Evolutionary conservation across 2,113 vertebrate species (phyloP).

Genomic region (Nestor notabilis): DNA sequence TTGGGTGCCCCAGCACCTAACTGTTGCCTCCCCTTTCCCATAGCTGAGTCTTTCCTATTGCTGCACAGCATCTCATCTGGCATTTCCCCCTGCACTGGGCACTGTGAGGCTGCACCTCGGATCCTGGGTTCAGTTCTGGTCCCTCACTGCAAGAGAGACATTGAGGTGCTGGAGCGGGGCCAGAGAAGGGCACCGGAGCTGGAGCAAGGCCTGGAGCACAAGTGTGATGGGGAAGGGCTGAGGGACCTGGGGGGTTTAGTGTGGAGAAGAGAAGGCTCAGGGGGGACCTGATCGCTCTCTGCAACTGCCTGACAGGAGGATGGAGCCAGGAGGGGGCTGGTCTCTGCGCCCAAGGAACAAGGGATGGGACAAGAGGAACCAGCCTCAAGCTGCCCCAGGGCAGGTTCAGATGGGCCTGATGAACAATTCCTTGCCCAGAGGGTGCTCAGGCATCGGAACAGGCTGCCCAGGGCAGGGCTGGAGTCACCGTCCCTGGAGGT

Average conservation of each 20-base stretch:
- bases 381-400: too few species aligned
- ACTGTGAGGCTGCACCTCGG: background rate
- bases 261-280: too few species aligned
- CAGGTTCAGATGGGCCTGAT: background rate
- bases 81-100: background rate
- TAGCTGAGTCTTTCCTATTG: background rate
- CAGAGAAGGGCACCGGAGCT: background rate
- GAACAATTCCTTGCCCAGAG: background rate
- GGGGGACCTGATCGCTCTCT: too few species aligned
- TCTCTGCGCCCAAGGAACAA: too few species aligned
- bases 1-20: background rate
- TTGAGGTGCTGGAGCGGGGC: background rate
- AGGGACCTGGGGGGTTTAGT: background rate
- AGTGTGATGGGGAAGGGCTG: background rate
- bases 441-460: background rate
- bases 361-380: too few species aligned
- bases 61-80: rapidly evolving
- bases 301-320: too few species aligned
- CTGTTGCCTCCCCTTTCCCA: background rate
- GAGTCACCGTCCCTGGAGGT: rapidly evolving
- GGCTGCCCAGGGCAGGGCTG: background rate
- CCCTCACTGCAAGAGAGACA: background rate
- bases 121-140: background rate
- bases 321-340: too few species aligned
- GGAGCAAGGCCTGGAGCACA: background rate